A percentile compares a stretch with the other conserved stretches of the same genome.
phyloP scores from a whole-genome alignment of 2,888 invertebrate species.

The Cataglyphis rosenhaueri region DNA sequence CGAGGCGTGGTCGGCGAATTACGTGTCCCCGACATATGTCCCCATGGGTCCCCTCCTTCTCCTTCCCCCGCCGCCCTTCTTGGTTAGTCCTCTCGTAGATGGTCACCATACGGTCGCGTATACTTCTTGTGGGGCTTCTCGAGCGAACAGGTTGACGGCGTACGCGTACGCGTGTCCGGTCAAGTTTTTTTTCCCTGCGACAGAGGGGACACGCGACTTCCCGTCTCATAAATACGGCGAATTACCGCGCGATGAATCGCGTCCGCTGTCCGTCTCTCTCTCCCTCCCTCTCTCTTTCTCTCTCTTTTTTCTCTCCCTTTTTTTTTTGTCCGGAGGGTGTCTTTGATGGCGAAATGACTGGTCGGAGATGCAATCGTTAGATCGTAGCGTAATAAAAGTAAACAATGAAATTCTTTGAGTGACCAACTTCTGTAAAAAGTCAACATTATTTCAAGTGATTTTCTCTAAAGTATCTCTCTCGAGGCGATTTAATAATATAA shows the following conservation, averaged over 20 bases:
- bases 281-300: neutral
- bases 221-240: conserved; percentile 8
- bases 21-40: conserved; percentile 70
- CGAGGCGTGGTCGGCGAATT: conserved; percentile 77
- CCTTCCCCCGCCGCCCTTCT: neutral
- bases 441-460: neutral
- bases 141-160: conserved; percentile 41
- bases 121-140: conserved; percentile 28
- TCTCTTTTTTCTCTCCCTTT: neutral
- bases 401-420: neutral
- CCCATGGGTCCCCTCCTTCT: conserved; percentile 2
- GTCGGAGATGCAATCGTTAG: neutral
- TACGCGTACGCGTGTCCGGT: conserved; percentile 33
- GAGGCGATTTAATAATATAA: neutral
- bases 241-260: conserved; percentile 26
- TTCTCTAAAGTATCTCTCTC: neutral
- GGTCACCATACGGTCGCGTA: conserved; percentile 48
- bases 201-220: conserved; percentile 40
- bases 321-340: neutral
- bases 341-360: conserved; percentile 11
- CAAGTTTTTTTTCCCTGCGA: neutral
- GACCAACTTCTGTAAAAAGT: neutral
- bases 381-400: neutral
- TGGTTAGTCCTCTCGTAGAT: conserved; percentile 43
- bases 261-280: conserved; percentile 17